A percentile compares a stretch with the other conserved stretches of the same genome.
These are phyloP conservation scores for Trachops cirrhosus DNA, from an alignment of 2,797 vertebrate species.

Conservation along the genomic window DNA sequence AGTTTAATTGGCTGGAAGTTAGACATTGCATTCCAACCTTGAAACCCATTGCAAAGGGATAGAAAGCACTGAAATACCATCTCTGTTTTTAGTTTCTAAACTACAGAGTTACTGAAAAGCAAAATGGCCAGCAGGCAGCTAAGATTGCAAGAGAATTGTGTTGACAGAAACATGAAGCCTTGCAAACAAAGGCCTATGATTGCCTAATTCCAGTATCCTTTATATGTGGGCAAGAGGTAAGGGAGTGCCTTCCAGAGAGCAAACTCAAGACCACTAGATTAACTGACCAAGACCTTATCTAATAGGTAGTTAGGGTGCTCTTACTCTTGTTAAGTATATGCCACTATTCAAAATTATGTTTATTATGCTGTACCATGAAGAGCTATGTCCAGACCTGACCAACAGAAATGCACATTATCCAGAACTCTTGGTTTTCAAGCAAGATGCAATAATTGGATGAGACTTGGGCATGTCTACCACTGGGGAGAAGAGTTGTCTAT, in stretches of 20 bases:
- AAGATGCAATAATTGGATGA: neutral
- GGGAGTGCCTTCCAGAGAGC: neutral
- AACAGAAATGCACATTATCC: neutral
- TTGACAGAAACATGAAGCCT: neutral
- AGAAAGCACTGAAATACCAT: slow-evolving; percentile 1
- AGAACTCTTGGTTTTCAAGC: neutral
- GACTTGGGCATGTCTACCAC: neutral
- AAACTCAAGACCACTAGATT: neutral
- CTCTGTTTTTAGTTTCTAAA: slow-evolving; percentile 28
- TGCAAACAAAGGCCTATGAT: neutral
- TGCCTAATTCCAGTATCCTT: neutral
- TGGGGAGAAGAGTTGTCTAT: neutral
- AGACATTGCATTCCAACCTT: neutral
- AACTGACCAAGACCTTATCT: neutral
- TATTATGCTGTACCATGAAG: neutral
- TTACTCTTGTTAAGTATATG: neutral
- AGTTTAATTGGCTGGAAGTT: neutral
- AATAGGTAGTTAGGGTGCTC: neutral
- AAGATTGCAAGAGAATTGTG: slow-evolving; percentile 2
- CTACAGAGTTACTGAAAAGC: neutral
- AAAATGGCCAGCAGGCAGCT: neutral
- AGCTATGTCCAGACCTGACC: neutral
- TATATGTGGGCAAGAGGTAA: neutral
- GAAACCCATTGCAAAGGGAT: neutral
- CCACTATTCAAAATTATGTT: neutral